Evolutionary conservation across 1,140 invertebrate genomes (phyloP), one percentile per base, ranked within the genome.

Genomic region (Leptopilina clavipes): DNA sequence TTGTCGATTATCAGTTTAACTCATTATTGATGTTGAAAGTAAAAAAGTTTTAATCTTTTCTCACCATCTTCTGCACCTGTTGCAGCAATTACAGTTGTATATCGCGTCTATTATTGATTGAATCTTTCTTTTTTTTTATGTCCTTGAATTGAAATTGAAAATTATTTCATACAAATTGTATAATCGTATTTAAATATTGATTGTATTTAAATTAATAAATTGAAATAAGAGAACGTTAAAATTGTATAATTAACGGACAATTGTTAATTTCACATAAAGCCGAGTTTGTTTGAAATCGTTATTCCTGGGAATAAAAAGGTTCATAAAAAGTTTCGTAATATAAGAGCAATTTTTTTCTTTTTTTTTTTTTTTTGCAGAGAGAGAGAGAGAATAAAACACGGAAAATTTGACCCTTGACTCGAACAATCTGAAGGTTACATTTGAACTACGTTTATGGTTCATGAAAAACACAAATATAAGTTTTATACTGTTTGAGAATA

Each of bases 21-120:
- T 65, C 22, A 65, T 65, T 65, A 65, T 65, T 65, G 19, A 22
- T 10, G 19, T 31, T 31, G 19, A 14, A 25, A 31, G 22, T 25
- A 65, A 65, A 65, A 19, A 19, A 59, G 18, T 59, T 59, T 65
- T 65, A 65, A 65, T 25, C 11, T 25, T 65, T 65, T 31, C 8
- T 65, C 22, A 52, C 48, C 19, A 31, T 65, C 56, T 65, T 11
- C 19, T 65, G 56, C 56, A 65, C 56, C 56, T 65, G 56, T 52
- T 65, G 56, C 56, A 65, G 22, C 22, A 31, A 65, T 25, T 31
- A 31, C 14, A 31, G 56, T 31, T 65, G 56, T 65, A 19, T 5
- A 65, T 65, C 22, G 19, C 12, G 10, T 65, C 22, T 65, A 0
- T 31, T 65, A 31, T 25, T 25, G 56, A 65, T 65, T 65, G 22